A percentile compares a stretch with the other conserved stretches of the same genome.
phyloP scores from a whole-genome alignment of 2,888 invertebrate species.

The Cosmorhoe ocellata region DNA sequence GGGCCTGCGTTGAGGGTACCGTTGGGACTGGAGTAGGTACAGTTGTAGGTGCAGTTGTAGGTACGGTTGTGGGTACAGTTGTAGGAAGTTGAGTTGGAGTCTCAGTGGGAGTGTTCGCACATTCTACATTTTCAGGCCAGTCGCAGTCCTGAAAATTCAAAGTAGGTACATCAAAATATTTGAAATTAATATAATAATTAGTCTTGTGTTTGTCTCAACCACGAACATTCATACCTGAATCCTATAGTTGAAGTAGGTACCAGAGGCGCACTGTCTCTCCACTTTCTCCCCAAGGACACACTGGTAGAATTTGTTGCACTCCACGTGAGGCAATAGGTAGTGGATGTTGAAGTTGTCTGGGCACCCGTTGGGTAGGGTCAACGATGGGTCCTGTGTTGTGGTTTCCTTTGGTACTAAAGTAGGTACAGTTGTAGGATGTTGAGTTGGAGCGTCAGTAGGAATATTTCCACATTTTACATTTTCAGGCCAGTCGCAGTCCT shows the following conservation, averaged over 20 bases:
- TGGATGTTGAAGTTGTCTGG: constrained; percentile 38
- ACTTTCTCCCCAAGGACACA: constrained; percentile 44
- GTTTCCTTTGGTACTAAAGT: background rate
- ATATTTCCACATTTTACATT: background rate
- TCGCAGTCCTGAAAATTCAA: background rate
- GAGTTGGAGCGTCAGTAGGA: background rate
- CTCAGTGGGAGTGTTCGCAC: background rate
- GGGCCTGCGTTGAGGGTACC: background rate
- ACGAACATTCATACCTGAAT: constrained; percentile 42
- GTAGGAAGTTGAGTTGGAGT: background rate
- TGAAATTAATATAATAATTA: too few relatives aligned
- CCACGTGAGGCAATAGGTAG: constrained; percentile 44
- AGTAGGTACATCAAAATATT: too few relatives aligned
- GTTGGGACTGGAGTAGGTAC: background rate
- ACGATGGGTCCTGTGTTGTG: background rate
- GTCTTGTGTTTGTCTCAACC: too few relatives aligned
- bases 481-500: background rate
- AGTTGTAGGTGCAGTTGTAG: background rate
- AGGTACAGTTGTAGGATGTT: constrained; percentile 7
- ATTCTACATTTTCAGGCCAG: background rate
- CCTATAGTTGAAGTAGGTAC: constrained; percentile 38
- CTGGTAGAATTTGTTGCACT: constrained; percentile 48
- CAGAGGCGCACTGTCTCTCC: constrained; percentile 34
- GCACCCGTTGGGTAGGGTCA: constrained; percentile 15
- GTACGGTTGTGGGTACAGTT: background rate